Base-by-base conservation (phyloP, 2,113 vertebrate genomes). In the Stigmatopora nigra region DNA sequence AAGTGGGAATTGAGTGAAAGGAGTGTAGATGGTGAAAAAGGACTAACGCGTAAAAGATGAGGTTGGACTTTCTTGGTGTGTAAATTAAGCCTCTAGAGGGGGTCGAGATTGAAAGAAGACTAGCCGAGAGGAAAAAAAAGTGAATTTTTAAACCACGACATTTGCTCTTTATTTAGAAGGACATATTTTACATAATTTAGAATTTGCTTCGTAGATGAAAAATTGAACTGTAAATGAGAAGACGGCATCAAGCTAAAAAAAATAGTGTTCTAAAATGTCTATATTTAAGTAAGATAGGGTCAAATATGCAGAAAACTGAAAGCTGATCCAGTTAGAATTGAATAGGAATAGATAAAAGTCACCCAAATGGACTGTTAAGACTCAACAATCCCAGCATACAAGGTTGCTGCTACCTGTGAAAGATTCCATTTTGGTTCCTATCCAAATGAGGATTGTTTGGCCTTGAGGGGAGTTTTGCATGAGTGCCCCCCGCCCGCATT, bases 81-180 rank as follows among this genome's bases (percentile, higher is more conserved):
- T 81, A 82, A 81, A 85, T 85, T 74, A 85, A 86, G 78, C 77
- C 80, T 73, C 82, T 77, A 67, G 75, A 81, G 80, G 78, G 56
- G 65, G 70, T 77, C 72, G 25, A 60, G 63, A 49, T 5, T 5
- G 13, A 52, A 63, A 47, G 46, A 15, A 49, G 51, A 64, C 31
- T 53, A 65, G 55, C 58, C 16, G 25, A 22, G 61, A 45, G 41
- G 25, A 17, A 41, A 56, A 41, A 56, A 31, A 56, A 7, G 6
- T 20, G 22, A 14, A 55, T 31, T 31, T 56, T 56, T 56, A 15
- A 56, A 56, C 5, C 22, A 56, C 14, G 15, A 56, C 25, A 56
- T 31, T 6, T 12, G 13, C 13, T 56, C 8, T 53, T 14, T 31
- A 22, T 56, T 56, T 22, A 25, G 2, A 56, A 14, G 22, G 4